A percentile compares a stretch with the other conserved stretches of the same genome.
phyloP scores from a whole-genome alignment of 2,113 vertebrate genomes.

The Mastomys natalensis region DNA sequence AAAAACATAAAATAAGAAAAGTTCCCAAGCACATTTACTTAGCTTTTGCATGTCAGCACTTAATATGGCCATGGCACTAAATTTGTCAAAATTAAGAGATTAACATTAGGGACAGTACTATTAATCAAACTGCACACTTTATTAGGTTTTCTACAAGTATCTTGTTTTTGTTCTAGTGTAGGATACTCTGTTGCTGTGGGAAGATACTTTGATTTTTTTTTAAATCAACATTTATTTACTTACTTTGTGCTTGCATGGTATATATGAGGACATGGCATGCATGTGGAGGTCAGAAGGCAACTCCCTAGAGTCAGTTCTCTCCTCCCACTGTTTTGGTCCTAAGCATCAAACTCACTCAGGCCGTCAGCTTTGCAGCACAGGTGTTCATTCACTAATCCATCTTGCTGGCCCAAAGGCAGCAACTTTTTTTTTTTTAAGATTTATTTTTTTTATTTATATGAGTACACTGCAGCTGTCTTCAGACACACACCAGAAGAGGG shows the following conservation, averaged over 20 bases:
- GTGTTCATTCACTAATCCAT: not conserved
- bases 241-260: not conserved
- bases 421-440: not conserved
- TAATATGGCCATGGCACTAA: not conserved
- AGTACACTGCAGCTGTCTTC: too few species aligned
- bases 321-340: not conserved
- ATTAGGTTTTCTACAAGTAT: not conserved
- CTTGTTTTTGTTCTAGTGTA: not conserved
- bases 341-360: not conserved
- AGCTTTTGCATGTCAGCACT: not conserved
- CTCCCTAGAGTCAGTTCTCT: not conserved
- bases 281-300: not conserved
- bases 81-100: constrained; percentile 39
- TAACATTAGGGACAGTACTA: not conserved
- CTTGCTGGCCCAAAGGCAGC: not conserved
- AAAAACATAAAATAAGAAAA: constrained; percentile 36
- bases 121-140: not conserved
- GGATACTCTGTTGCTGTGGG: not conserved
- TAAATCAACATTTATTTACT: not conserved
- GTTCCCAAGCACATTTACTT: not conserved
- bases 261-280: not conserved
- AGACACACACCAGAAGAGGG: too few species aligned
- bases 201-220: not conserved
- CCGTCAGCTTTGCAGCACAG: too few species aligned
- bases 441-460: too few species aligned